Percentiles rank a stretch among this genome's conserved stretches.
phyloP scores from a whole-genome alignment of 2,113 vertebrate species.

The Tetrax tetrax region DNA sequence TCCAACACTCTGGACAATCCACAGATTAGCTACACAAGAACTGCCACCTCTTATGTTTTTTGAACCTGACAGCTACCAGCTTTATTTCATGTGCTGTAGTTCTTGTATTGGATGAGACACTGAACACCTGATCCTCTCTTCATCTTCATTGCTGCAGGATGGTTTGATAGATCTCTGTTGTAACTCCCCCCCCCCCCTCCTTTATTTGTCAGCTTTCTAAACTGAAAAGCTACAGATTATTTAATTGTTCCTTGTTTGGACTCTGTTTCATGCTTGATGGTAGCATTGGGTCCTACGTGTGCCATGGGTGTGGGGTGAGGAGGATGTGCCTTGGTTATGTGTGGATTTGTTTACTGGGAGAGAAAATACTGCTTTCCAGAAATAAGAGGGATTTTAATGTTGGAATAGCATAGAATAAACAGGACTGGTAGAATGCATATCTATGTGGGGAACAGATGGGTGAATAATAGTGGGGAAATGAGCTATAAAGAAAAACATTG shows the following conservation, averaged over 20 bases:
- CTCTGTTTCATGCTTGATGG: neutral
- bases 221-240: neutral
- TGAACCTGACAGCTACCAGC: neutral
- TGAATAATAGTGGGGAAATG: neutral
- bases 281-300: fast-evolving
- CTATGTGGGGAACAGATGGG: neutral
- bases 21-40: neutral
- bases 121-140: neutral
- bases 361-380: neutral
- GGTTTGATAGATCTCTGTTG: neutral
- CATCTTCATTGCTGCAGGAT: neutral
- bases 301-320: neutral
- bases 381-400: neutral
- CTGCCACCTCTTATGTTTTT: neutral
- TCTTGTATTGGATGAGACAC: neutral
- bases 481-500: neutral
- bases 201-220: neutral
- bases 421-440: neutral
- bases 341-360: neutral
- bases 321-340: neutral
- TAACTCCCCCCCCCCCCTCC: neutral
- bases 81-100: neutral
- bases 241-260: neutral
- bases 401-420: neutral
- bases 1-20: neutral